Evolutionary conservation across 2,888 invertebrate genomes (phyloP).

Genomic region (Plagodis pulveraria): DNA sequence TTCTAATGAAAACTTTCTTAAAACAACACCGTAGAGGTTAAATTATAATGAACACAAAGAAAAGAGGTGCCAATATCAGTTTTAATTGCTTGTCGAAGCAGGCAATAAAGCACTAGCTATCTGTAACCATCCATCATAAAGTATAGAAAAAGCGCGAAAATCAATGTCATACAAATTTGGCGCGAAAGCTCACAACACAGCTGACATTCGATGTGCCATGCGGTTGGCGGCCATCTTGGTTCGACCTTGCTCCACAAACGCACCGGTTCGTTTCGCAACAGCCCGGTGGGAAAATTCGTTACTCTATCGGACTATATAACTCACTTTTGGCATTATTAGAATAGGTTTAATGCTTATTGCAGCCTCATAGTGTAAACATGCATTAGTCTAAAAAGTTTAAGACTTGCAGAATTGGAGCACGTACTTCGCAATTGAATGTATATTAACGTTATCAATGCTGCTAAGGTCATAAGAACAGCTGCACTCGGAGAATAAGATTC

Average conservation of each 20-base stretch:
- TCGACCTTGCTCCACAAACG: constrained; percentile 79
- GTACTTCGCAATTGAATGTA: constrained; percentile 17
- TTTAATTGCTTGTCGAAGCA: constrained; percentile 11
- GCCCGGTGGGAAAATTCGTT: constrained; percentile 71
- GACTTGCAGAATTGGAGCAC: constrained; percentile 14
- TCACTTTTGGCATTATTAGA: constrained; percentile 47
- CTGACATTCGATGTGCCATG: constrained; percentile 72
- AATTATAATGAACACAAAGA: not conserved
- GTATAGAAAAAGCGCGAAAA: constrained; percentile 47
- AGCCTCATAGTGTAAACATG: constrained; percentile 5
- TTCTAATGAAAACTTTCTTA: too few relatives aligned
- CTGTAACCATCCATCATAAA: constrained; percentile 17
- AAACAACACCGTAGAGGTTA: too few relatives aligned
- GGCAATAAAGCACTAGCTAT: constrained; percentile 7
- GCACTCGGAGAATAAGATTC: not conserved
- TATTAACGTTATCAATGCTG: constrained; percentile 9
- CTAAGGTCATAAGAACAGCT: constrained; percentile 10
- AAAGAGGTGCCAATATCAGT: not conserved
- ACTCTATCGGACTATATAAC: constrained; percentile 58
- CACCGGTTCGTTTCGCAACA: constrained; percentile 72
- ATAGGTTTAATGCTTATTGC: constrained; percentile 14
- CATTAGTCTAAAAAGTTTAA: constrained; percentile 7
- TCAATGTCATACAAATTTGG: constrained; percentile 58
- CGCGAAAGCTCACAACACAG: constrained; percentile 60
- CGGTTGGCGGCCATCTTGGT: constrained; percentile 69